Percentiles rank a stretch among this genome's conserved stretches.
These are phyloP conservation scores for Aelia acuminata DNA, from an alignment of 2,888 invertebrate species.

Conservation along the genomic window DNA sequence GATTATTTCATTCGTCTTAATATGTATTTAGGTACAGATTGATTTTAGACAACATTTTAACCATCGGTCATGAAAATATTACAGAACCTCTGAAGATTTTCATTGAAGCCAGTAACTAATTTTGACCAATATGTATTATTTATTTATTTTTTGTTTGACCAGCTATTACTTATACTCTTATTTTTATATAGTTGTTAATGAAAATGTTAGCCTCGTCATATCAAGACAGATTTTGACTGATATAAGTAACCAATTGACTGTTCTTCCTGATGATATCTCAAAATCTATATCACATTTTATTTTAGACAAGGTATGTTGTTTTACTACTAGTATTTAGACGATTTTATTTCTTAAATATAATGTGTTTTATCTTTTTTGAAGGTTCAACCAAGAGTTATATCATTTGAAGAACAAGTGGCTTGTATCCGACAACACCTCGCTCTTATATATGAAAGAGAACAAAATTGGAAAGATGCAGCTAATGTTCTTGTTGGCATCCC, in stretches of 20 bases:
- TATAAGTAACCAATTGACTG: conserved; percentile 85
- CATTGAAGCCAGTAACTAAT: conserved; percentile 90
- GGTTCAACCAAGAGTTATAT: conserved; percentile 96
- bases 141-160: neutral
- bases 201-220: conserved; percentile 97
- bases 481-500: conserved; percentile 96
- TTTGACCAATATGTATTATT: conserved; percentile 51
- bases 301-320: conserved; percentile 83
- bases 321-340: neutral
- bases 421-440: conserved; percentile 96
- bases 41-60: conserved; percentile 83
- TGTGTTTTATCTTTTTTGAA: conserved; percentile 63
- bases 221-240: conserved; percentile 96
- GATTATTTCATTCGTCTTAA: neutral
- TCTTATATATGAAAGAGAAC: conserved; percentile 94
- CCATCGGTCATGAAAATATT: conserved; percentile 80
- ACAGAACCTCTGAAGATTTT: conserved; percentile 91
- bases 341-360: neutral
- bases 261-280: conserved; percentile 86
- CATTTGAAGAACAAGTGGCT: conserved; percentile 97
- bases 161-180: conserved; percentile 26
- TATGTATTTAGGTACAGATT: conserved; percentile 80
- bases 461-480: conserved; percentile 96
- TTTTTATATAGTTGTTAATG: conserved; percentile 87
- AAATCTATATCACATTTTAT: conserved; percentile 93